Evolutionary conservation across 2,113 vertebrate genomes (phyloP).

Genomic region (Pedetes capensis): DNA sequence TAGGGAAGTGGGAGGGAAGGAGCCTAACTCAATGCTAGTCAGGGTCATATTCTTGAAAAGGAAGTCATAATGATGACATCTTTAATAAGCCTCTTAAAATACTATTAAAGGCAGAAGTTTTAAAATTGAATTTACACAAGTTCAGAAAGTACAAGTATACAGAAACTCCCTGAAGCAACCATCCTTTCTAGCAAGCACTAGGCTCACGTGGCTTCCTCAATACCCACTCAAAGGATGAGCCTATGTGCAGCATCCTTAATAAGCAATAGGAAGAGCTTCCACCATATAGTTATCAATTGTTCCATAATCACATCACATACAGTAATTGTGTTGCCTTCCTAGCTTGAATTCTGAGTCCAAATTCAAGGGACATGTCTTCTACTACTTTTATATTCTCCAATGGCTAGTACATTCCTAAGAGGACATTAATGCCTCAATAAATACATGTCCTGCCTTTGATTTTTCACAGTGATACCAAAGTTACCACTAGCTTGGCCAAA

Average conservation of each 20-base stretch:
- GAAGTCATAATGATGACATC: neutral
- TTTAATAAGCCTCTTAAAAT: neutral
- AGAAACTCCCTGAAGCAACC: neutral
- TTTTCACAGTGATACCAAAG: slow-evolving; percentile 50
- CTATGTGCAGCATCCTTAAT: neutral
- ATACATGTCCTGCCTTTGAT: slow-evolving; percentile 38
- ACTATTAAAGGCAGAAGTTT: neutral
- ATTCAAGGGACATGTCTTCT: neutral
- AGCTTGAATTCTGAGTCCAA: neutral
- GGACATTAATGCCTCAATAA: slow-evolving; percentile 27
- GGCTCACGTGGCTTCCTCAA: neutral
- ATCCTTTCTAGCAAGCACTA: neutral
- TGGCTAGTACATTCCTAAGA: neutral
- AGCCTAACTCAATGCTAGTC: neutral
- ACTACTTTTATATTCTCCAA: neutral
- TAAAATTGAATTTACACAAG: neutral
- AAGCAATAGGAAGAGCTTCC: neutral
- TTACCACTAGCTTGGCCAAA: slow-evolving; percentile 25
- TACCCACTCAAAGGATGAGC: neutral
- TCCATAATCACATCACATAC: neutral
- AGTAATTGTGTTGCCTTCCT: neutral
- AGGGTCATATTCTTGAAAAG: neutral
- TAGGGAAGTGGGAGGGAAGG: neutral
- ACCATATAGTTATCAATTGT: neutral
- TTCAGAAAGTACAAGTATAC: neutral